phyloP scores from a whole-genome alignment of 2,113 vertebrate genomes.

The Actinemys pallida region DNA sequence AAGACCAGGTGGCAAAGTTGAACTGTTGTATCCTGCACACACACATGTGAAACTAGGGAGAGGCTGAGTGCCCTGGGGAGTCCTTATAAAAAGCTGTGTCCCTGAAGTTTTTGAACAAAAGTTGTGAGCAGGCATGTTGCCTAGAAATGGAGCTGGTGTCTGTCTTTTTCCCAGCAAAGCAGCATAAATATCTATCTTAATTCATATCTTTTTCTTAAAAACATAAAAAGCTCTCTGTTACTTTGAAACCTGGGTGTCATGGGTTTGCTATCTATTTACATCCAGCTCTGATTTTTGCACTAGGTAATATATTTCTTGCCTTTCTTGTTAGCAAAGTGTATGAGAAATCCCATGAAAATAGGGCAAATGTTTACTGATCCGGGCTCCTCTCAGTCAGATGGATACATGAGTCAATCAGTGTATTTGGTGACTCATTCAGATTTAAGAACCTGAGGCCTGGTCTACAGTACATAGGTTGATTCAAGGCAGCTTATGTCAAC shows the following conservation, averaged over 20 bases:
- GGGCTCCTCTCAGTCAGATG: not conserved
- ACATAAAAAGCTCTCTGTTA: not conserved
- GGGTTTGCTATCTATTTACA: not conserved
- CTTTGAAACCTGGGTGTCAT: constrained; percentile 55
- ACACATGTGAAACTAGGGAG: constrained; percentile 61
- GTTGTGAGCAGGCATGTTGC: constrained; percentile 11
- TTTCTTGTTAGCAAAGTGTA: accelerated
- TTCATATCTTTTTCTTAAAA: constrained; percentile 46
- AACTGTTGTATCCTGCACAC: constrained; percentile 74
- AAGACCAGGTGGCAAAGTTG: constrained; percentile 52
- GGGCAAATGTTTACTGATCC: not conserved
- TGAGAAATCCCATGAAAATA: not conserved
- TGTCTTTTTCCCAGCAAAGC: accelerated
- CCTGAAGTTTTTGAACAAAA: constrained; percentile 55
- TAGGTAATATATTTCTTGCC: not conserved
- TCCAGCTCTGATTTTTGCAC: not conserved
- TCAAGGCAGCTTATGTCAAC: not conserved
- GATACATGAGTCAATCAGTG: not conserved
- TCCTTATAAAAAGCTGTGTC: not conserved
- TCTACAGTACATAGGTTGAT: not conserved
- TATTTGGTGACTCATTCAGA: not conserved
- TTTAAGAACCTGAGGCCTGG: not conserved
- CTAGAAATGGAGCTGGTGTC: not conserved
- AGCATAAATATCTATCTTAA: constrained; percentile 50
- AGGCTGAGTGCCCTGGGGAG: constrained; percentile 56